These are phyloP conservation scores for Nebria brevicollis DNA, from an alignment of 2,888 invertebrate genomes.

Conservation along the genomic window DNA sequence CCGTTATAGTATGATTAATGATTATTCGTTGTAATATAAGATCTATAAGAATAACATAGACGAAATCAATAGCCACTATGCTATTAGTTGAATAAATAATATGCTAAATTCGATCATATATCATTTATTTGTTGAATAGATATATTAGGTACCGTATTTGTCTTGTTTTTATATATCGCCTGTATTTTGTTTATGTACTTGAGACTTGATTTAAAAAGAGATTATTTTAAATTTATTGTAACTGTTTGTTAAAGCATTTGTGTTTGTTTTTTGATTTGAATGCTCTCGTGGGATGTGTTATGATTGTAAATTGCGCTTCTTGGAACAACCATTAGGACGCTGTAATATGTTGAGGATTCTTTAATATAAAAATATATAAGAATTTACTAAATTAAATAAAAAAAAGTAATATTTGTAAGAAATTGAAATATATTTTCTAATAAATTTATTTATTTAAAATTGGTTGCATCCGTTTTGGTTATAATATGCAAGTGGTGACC, in stretches of 20 bases:
- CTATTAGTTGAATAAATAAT: background rate
- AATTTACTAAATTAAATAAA: no score
- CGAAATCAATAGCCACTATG: background rate
- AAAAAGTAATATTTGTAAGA: no score
- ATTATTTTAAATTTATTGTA: background rate
- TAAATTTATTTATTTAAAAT: background rate
- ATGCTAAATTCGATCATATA: background rate
- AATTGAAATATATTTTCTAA: no score
- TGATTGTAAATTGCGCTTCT: background rate
- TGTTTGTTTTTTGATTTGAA: background rate
- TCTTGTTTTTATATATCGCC: background rate
- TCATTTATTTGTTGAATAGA: background rate
- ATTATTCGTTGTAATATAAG: background rate
- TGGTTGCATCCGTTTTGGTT: background rate
- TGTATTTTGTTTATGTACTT: background rate
- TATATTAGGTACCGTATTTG: background rate
- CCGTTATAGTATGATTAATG: background rate
- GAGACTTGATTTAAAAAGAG: background rate
- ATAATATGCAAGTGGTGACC: background rate
- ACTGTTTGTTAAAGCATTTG: background rate
- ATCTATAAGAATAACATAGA: background rate
- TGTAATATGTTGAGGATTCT: background rate
- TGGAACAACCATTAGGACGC: background rate
- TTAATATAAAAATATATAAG: no score
- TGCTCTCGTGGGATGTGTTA: background rate